Evolutionary conservation across 2,888 invertebrate species (phyloP).

Genomic region (Apomyelois bistriatella): DNA sequence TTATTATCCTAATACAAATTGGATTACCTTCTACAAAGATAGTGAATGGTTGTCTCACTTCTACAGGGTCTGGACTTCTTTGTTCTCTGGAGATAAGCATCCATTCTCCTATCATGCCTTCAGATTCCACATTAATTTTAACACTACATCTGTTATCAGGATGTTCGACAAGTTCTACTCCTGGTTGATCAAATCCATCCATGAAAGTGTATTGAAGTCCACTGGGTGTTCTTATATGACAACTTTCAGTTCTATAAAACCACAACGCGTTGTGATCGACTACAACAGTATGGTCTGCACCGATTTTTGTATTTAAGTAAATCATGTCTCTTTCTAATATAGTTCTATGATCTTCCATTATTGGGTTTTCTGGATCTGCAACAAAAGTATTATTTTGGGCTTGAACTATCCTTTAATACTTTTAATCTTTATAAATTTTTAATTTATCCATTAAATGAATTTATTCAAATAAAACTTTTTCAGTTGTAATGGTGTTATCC

Average conservation of each 20-base stretch:
- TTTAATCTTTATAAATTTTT: too few species aligned
- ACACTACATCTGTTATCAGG: slow-evolving; percentile 42
- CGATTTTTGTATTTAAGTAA: slow-evolving; percentile 25
- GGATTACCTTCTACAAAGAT: slow-evolving; percentile 56
- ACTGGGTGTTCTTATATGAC: slow-evolving; percentile 44
- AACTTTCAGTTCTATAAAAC: slow-evolving; percentile 33
- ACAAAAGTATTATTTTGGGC: slow-evolving; percentile 14
- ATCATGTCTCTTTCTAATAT: slow-evolving; percentile 20
- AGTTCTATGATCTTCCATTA: slow-evolving; percentile 29
- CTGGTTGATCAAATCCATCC: slow-evolving; percentile 35
- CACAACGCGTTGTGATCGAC: slow-evolving; percentile 24
- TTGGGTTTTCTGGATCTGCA: slow-evolving; percentile 40
- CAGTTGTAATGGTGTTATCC: too few species aligned
- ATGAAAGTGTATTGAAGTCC: slow-evolving; percentile 39
- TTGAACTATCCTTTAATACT: too few species aligned
- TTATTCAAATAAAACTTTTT: too few species aligned
- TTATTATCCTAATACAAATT: slow-evolving; percentile 9
- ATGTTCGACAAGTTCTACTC: slow-evolving; percentile 35
- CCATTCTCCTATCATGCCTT: slow-evolving; percentile 51
- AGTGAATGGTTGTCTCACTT: slow-evolving; percentile 49
- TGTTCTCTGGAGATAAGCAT: slow-evolving; percentile 45
- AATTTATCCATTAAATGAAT: too few species aligned
- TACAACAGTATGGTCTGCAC: slow-evolving; percentile 28
- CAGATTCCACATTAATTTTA: slow-evolving; percentile 32
- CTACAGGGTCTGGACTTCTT: slow-evolving; percentile 28